These are phyloP conservation scores for Campylorhamphus procurvoides DNA, from an alignment of 2,113 vertebrate genomes.

Conservation along the genomic window DNA sequence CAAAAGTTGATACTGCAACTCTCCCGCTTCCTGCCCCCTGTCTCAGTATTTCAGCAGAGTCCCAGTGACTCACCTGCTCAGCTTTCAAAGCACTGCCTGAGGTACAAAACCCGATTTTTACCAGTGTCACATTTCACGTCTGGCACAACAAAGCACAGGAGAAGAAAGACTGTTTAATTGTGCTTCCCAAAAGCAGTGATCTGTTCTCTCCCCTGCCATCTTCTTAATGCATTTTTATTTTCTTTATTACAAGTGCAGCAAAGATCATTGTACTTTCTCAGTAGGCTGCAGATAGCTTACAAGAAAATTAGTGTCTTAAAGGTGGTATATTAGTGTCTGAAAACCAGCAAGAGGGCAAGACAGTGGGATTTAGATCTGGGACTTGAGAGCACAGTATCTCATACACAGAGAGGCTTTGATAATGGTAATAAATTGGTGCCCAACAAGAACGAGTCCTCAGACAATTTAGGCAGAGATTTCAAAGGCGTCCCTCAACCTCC, in stretches of 20 bases:
- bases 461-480: not conserved
- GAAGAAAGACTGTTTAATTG: not conserved
- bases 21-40: not conserved
- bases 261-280: not conserved
- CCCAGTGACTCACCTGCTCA: not conserved
- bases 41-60: not conserved
- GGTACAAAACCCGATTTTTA: not conserved
- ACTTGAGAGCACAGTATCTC: not conserved
- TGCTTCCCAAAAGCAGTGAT: constrained; percentile 3
- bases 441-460: not conserved
- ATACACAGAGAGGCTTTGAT: not conserved
- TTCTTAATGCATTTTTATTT: not conserved
- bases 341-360: not conserved
- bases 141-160: not conserved
- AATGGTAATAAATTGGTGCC: not conserved
- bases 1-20: not conserved
- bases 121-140: not conserved
- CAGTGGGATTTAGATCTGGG: not conserved
- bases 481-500: not conserved
- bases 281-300: not conserved
- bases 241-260: not conserved
- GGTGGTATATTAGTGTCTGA: not conserved
- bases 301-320: not conserved
- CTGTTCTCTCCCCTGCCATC: not conserved
- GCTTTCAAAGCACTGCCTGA: not conserved